Conservation (phyloP, 2,113 vertebrate genomes). For the Pteropus alecto region DNA sequence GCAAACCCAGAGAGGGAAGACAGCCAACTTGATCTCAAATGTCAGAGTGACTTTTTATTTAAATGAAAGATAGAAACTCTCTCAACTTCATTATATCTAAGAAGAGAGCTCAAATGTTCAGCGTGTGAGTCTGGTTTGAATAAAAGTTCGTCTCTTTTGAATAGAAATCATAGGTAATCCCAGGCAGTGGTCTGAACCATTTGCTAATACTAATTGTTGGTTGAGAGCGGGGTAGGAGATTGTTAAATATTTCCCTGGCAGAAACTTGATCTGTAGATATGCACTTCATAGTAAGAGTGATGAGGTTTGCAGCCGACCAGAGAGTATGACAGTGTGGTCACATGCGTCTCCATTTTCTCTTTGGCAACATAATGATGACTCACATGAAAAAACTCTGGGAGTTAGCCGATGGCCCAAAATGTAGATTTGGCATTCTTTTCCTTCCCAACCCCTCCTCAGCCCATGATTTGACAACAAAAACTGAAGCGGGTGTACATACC, state of each 20-base stretch:
- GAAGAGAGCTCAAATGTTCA: slow-evolving; percentile 81
- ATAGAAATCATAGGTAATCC: slow-evolving; percentile 87
- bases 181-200: slow-evolving; percentile 85
- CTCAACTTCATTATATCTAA: slow-evolving; percentile 84
- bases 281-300: slow-evolving; percentile 84
- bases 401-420: slow-evolving; percentile 34
- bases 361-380: slow-evolving; percentile 69
- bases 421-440: neutral
- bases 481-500: neutral
- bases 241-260: slow-evolving; percentile 87
- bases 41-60: slow-evolving; percentile 81
- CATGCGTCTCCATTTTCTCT: slow-evolving; percentile 72
- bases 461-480: slow-evolving; percentile 48
- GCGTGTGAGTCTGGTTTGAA: slow-evolving; percentile 86
- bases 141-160: slow-evolving; percentile 85
- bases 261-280: slow-evolving; percentile 86
- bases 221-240: slow-evolving; percentile 84
- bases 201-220: slow-evolving; percentile 89
- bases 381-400: slow-evolving; percentile 60
- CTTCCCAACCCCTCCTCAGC: neutral
- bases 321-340: slow-evolving; percentile 74
- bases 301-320: slow-evolving; percentile 86
- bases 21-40: slow-evolving; percentile 84
- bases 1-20: slow-evolving; percentile 78
- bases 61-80: slow-evolving; percentile 84